Conservation (phyloP, 2,888 invertebrate species). For the Nomada fucata region DNA sequence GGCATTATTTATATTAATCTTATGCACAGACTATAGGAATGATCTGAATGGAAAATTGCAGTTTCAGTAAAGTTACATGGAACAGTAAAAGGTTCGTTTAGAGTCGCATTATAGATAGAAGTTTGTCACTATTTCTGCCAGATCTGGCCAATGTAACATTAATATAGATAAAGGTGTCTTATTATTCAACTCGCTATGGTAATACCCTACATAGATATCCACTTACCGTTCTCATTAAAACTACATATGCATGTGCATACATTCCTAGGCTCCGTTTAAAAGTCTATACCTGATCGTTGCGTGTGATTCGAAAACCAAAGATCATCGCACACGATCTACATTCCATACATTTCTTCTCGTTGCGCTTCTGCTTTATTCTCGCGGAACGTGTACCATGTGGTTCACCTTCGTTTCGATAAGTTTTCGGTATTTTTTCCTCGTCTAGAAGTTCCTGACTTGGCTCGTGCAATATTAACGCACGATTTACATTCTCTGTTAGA, state of each 20-base stretch:
- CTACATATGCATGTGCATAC: too few species aligned
- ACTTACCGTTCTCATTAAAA: not conserved
- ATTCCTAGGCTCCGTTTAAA: not conserved
- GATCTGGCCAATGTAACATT: not conserved
- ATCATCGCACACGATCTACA: conserved; percentile 15
- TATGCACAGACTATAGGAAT: too few species aligned
- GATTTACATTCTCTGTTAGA: conserved; percentile 1
- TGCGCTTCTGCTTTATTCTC: conserved; percentile 12
- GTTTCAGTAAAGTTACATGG: too few species aligned
- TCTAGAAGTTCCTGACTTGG: not conserved
- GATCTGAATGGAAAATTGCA: too few species aligned
- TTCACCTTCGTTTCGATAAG: conserved; percentile 11
- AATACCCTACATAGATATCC: too few species aligned
- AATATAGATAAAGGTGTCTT: too few species aligned
- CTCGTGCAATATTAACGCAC: not conserved
- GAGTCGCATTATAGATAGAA: not conserved
- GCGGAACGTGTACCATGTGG: not conserved
- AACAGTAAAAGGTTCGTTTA: too few species aligned
- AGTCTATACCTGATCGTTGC: not conserved
- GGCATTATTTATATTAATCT: too few species aligned
- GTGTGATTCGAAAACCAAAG: conserved; percentile 12
- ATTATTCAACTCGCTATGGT: too few species aligned
- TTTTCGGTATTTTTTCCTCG: not conserved
- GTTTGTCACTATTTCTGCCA: not conserved
- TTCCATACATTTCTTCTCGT: not conserved